These are phyloP conservation scores for Parnassius apollo DNA, from an alignment of 2,888 invertebrate species.

Conservation along the genomic window DNA sequence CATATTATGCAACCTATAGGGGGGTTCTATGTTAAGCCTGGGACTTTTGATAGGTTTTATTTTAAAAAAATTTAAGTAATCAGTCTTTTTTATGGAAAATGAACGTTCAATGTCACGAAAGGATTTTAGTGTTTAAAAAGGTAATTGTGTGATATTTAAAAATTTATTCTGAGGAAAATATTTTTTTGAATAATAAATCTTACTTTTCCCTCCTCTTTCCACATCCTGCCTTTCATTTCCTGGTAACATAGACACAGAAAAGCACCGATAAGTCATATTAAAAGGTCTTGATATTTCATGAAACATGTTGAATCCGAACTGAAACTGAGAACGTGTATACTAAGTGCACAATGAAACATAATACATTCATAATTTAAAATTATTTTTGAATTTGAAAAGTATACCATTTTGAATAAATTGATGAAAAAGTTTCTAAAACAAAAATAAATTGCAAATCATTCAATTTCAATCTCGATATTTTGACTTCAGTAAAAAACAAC, in stretches of 20 bases:
- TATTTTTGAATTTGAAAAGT: constrained; percentile 18
- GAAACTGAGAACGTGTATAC: constrained; percentile 78
- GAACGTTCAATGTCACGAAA: too few relatives aligned
- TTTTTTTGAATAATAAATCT: constrained; percentile 38
- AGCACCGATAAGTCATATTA: constrained; percentile 93
- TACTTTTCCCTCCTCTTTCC: constrained; percentile 98
- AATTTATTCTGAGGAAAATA: too few relatives aligned
- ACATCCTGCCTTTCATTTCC: constrained; percentile 96
- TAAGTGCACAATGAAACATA: constrained; percentile 38
- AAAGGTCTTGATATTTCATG: constrained; percentile 91
- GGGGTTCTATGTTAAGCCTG: too few relatives aligned
- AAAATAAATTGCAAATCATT: constrained; percentile 55
- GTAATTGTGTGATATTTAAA: too few relatives aligned
- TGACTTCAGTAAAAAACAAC: too few relatives aligned
- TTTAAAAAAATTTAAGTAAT: too few relatives aligned
- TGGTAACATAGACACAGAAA: constrained; percentile 96
- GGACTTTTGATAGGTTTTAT: too few relatives aligned
- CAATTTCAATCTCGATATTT: constrained; percentile 1
- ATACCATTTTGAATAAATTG: constrained; percentile 51
- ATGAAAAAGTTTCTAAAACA: constrained; percentile 16
- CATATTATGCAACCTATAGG: too few relatives aligned
- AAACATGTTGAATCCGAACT: constrained; percentile 94
- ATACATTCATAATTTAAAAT: constrained; percentile 11
- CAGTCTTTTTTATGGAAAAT: too few relatives aligned
- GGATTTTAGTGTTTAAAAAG: too few relatives aligned